phyloP scores from a whole-genome alignment of 2,113 vertebrate genomes.

The Takifugu bimaculatus region DNA sequence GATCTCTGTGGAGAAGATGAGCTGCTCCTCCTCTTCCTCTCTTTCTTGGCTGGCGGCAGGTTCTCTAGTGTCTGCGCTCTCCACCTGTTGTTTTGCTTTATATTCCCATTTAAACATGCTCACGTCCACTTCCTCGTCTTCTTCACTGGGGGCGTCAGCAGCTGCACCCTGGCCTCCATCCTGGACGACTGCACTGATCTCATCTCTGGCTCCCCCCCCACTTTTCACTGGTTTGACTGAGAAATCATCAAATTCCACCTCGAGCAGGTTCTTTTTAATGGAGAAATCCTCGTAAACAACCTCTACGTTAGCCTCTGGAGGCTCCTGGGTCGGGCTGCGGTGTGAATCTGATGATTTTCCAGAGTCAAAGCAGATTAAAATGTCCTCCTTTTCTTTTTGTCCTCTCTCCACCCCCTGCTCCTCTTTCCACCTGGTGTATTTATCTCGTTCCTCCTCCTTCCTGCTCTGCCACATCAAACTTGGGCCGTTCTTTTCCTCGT shows the following conservation, averaged over 20 bases:
- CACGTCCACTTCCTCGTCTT: not conserved
- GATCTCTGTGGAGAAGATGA: not conserved
- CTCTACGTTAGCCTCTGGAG: not conserved
- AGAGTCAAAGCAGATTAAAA: slow-evolving; percentile 44
- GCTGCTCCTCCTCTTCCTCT: not conserved
- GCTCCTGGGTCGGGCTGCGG: not conserved
- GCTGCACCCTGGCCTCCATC: not conserved
- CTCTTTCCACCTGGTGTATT: slow-evolving; percentile 9
- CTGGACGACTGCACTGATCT: not conserved
- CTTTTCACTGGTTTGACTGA: slow-evolving; percentile 62
- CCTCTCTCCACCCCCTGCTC: slow-evolving; percentile 17
- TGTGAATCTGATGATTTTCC: slow-evolving; percentile 13
- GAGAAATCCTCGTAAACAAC: slow-evolving; percentile 63
- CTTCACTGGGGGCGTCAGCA: not conserved
- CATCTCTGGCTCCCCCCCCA: slow-evolving; percentile 17
- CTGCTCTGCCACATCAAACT: slow-evolving; percentile 13
- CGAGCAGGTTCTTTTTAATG: slow-evolving; percentile 20
- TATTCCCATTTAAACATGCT: not conserved
- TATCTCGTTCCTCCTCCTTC: slow-evolving; percentile 20
- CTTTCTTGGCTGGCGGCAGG: not conserved
- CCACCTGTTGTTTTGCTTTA: slow-evolving; percentile 5
- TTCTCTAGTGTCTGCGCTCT: not conserved
- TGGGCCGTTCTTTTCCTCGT: not conserved
- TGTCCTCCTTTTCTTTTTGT: slow-evolving; percentile 8
- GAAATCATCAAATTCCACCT: slow-evolving; percentile 57